These are phyloP conservation scores for Lasius fuliginosus DNA, from an alignment of 2,888 invertebrate genomes.

Conservation along the genomic window DNA sequence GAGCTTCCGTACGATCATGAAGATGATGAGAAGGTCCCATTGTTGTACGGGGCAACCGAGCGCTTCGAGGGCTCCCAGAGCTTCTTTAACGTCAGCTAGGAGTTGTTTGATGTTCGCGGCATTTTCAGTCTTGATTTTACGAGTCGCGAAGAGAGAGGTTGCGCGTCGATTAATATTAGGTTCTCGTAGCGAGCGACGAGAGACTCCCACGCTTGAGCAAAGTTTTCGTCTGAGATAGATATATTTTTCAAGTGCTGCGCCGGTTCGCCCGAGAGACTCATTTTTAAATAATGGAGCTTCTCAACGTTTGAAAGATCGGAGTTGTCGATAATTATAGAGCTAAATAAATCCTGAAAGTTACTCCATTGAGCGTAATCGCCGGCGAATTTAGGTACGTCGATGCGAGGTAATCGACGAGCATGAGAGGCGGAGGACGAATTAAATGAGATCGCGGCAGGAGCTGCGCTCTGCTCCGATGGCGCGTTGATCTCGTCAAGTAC, in stretches of 20 bases:
- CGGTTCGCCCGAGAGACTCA: neutral
- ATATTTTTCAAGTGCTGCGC: neutral
- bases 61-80: neutral
- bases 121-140: neutral
- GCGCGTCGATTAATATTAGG: neutral
- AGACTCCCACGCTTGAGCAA: neutral
- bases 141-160: neutral
- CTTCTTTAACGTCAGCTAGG: neutral
- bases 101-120: neutral
- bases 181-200: neutral
- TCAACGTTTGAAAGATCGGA: neutral
- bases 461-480: neutral
- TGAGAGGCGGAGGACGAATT: neutral
- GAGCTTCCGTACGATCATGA: too few relatives aligned
- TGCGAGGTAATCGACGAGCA: neutral
- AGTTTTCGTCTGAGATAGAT: neutral
- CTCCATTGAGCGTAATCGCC: neutral
- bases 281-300: neutral
- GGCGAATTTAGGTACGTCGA: neutral
- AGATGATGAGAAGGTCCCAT: too few relatives aligned
- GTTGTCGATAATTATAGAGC: neutral
- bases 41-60: neutral
- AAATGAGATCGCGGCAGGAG: neutral
- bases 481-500: neutral
- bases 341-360: neutral